Conservation (phyloP, 2,113 vertebrate species). For the Alligator mississippiensis region DNA sequence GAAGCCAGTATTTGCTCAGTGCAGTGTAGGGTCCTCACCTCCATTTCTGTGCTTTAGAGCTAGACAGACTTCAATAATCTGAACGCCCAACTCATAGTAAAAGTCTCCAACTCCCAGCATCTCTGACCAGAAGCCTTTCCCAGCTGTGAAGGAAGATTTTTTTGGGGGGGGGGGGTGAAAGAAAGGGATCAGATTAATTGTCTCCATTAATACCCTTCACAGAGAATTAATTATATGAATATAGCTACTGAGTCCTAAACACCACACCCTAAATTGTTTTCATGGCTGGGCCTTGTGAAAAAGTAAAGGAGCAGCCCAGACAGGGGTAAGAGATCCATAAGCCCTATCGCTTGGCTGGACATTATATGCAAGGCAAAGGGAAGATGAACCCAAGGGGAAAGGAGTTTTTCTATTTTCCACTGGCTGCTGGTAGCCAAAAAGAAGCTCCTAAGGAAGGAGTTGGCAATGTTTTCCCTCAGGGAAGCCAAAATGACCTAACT, state of each 20-base stretch:
- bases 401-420: background rate
- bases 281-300: background rate
- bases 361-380: background rate
- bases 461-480: no score
- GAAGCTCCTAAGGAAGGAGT: no score
- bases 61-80: slow-evolving; percentile 96
- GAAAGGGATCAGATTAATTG: fast-evolving
- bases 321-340: background rate
- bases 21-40: slow-evolving; percentile 77
- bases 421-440: no score
- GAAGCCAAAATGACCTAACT: no score
- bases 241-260: fast-evolving
- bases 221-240: background rate
- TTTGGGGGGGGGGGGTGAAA: background rate
- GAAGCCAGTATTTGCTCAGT: background rate
- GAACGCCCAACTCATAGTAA: slow-evolving; percentile 96
- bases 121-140: slow-evolving; percentile 99
- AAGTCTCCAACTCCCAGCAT: slow-evolving; percentile 98
- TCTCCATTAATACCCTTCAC: background rate
- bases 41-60: slow-evolving; percentile 96
- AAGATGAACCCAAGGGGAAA: background rate
- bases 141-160: slow-evolving; percentile 79
- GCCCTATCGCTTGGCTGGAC: background rate
- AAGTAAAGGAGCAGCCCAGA: background rate
- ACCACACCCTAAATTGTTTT: background rate